Evolutionary conservation across 2,888 invertebrate genomes (phyloP).

Genomic region (Acanthosoma haemorrhoidale): DNA sequence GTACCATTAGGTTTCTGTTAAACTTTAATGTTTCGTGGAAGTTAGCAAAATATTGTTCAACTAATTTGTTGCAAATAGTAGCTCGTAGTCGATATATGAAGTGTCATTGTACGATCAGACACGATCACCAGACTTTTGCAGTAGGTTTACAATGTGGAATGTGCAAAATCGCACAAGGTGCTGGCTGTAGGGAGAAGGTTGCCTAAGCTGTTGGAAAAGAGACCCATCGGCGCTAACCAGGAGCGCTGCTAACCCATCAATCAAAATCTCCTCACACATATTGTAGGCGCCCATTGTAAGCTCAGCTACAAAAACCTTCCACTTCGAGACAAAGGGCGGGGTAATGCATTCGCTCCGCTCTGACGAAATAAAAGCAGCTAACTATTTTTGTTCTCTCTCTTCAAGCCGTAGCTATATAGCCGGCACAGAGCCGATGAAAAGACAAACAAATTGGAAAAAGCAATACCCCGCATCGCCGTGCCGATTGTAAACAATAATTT

Average conservation of each 20-base stretch:
- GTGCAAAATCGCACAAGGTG: no score
- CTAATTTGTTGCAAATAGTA: no score
- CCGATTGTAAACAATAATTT: slow-evolving; percentile 40
- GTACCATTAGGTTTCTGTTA: no score
- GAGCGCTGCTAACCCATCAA: background rate
- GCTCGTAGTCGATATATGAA: no score
- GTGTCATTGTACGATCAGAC: no score
- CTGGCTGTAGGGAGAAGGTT: background rate
- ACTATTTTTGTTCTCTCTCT: slow-evolving; percentile 28
- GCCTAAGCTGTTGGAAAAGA: background rate
- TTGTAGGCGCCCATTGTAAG: slow-evolving; percentile 14
- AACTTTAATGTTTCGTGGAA: no score
- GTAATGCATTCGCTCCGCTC: slow-evolving; percentile 23
- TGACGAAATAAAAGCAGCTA: slow-evolving; percentile 20
- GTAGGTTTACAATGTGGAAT: no score
- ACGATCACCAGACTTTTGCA: no score
- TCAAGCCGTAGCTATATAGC: slow-evolving; percentile 1
- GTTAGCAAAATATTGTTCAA: no score
- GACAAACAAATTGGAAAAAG: slow-evolving; percentile 40
- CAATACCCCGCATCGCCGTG: slow-evolving; percentile 28
- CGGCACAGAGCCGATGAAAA: slow-evolving; percentile 31
- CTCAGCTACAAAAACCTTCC: slow-evolving; percentile 16
- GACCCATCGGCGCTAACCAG: background rate
- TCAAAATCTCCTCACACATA: slow-evolving; percentile 9
- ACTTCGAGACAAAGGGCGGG: slow-evolving; percentile 15